Percentiles rank a stretch among this genome's conserved stretches.
Conservation (phyloP, 1,140 invertebrate species). For the Drosophila willistoni region DNA sequence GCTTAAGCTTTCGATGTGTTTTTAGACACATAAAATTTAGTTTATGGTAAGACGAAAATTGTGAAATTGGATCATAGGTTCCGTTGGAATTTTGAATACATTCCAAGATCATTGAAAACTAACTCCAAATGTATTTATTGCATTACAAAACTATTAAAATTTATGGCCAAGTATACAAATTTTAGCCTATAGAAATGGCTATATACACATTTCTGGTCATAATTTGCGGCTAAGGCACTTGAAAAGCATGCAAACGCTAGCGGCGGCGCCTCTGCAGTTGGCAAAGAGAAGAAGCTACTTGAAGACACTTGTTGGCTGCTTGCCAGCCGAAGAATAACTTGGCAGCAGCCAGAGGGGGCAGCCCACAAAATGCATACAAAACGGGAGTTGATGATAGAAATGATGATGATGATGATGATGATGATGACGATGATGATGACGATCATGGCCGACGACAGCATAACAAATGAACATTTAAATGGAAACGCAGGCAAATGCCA, state of each 20-base stretch:
- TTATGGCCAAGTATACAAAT: too few relatives aligned
- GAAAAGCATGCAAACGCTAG: constrained; percentile 63
- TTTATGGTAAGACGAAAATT: too few relatives aligned
- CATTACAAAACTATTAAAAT: too few relatives aligned
- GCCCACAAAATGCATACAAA: constrained; percentile 25
- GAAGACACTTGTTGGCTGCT: constrained; percentile 76
- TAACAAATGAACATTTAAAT: constrained; percentile 81
- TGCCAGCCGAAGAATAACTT: constrained; percentile 43
- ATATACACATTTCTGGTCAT: constrained; percentile 9
- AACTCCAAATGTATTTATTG: too few relatives aligned
- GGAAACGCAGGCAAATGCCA: constrained; percentile 62
- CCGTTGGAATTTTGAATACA: too few relatives aligned
- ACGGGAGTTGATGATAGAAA: constrained; percentile 31
- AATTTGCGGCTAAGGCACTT: constrained; percentile 44
- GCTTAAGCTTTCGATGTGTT: too few relatives aligned
- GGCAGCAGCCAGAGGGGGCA: neutral
- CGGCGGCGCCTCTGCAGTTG: constrained; percentile 58
- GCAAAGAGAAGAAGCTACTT: constrained; percentile 60
- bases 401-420: constrained; percentile 45
- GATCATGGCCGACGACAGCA: constrained; percentile 66
- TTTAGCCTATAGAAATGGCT: neutral
- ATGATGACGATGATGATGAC: constrained; percentile 50
- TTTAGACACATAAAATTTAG: too few relatives aligned
- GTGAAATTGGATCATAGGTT: too few relatives aligned
- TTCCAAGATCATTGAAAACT: too few relatives aligned